These are phyloP conservation scores for Dioctria rufipes DNA, from an alignment of 2,888 invertebrate species.

Conservation along the genomic window DNA sequence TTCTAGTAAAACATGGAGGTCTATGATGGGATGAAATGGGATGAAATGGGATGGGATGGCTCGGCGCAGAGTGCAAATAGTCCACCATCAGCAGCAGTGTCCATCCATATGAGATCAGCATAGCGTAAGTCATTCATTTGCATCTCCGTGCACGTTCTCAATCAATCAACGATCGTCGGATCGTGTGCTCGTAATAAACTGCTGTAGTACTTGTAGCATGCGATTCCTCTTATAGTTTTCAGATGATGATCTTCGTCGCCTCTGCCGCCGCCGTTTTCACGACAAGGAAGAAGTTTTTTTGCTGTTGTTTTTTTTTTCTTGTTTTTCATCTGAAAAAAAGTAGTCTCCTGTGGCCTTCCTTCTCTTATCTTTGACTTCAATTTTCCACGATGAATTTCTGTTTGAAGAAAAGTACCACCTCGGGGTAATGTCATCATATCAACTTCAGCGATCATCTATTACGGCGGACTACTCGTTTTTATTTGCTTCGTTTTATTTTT, in stretches of 20 bases:
- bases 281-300: slow-evolving; percentile 34
- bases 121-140: slow-evolving; percentile 56
- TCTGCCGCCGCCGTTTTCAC: slow-evolving; percentile 30
- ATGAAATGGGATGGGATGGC: no score
- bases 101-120: not conserved
- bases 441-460: slow-evolving; percentile 43
- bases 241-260: slow-evolving; percentile 30
- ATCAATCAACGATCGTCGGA: slow-evolving; percentile 56
- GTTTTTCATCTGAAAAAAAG: slow-evolving; percentile 20
- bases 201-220: not conserved
- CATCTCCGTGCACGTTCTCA: slow-evolving; percentile 57
- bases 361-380: slow-evolving; percentile 51
- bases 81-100: slow-evolving; percentile 15
- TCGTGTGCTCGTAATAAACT: slow-evolving; percentile 56
- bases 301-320: not conserved
- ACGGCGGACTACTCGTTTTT: slow-evolving; percentile 49
- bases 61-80: slow-evolving; percentile 19
- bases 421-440: slow-evolving; percentile 57
- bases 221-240: slow-evolving; percentile 5
- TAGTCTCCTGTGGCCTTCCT: slow-evolving; percentile 3
- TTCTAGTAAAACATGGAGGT: no score
- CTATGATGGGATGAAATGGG: no score
- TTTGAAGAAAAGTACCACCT: slow-evolving; percentile 53
- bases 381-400: slow-evolving; percentile 52
- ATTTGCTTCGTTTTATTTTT: slow-evolving; percentile 31